Percentiles rank a stretch among this genome's conserved stretches.
Conservation (phyloP, 2,888 invertebrate genomes). For the Drosophila bunnanda region DNA sequence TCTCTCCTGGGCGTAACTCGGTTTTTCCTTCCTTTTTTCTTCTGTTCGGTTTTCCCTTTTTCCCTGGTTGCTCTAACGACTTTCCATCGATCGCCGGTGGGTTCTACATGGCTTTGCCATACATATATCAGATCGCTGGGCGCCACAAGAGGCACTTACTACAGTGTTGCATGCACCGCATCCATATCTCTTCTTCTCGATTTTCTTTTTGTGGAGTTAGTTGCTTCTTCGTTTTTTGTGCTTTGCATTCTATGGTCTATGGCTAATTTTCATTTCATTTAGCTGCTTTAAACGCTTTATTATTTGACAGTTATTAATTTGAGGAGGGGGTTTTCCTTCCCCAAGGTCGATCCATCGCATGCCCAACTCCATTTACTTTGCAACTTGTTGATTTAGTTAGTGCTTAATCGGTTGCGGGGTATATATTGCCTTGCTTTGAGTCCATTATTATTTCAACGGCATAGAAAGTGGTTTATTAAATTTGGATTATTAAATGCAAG, state of each 20-base stretch:
- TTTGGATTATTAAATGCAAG: too few relatives aligned
- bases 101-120: conserved; percentile 9
- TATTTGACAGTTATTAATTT: conserved; percentile 35
- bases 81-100: conserved; percentile 39
- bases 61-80: conserved; percentile 31
- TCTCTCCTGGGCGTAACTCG: conserved; percentile 69
- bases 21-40: conserved; percentile 10
- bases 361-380: conserved; percentile 1
- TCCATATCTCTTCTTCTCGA: conserved; percentile 17
- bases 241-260: conserved; percentile 4
- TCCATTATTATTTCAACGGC: too few relatives aligned
- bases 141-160: conserved; percentile 47
- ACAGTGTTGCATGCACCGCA: conserved; percentile 35
- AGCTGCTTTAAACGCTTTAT: conserved; percentile 39
- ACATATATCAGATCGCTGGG: conserved; percentile 44
- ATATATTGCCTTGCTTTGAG: neutral
- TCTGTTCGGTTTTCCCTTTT: conserved; percentile 2
- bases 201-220: neutral
- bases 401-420: neutral
- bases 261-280: conserved; percentile 42
- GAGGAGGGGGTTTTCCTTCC: neutral
- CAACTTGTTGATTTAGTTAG: conserved; percentile 12
- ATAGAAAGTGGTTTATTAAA: too few relatives aligned
- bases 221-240: neutral
- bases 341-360: conserved; percentile 7